These are phyloP conservation scores for Cataglyphis rosenhaueri DNA, from an alignment of 2,888 invertebrate genomes.

Conservation along the genomic window DNA sequence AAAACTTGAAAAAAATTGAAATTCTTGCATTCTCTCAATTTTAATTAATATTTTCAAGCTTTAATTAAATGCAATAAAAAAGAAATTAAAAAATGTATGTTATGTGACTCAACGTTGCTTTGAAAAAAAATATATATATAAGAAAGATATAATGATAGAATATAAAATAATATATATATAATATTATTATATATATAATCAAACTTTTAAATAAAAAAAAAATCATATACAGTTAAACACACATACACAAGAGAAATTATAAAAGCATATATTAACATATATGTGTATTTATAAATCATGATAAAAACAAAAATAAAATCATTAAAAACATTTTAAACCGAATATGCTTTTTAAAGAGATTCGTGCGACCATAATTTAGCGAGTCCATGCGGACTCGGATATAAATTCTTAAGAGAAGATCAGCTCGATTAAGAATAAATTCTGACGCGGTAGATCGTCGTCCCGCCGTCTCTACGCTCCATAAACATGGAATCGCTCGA, in stretches of 20 bases:
- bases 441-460: conserved; percentile 1
- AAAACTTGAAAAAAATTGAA: not conserved
- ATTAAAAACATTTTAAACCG: not conserved
- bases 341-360: not conserved
- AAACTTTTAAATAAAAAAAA: not conserved
- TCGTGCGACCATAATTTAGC: conserved; percentile 15
- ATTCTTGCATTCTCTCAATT: not conserved
- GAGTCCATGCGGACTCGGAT: conserved; percentile 4
- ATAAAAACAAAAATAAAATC: not conserved
- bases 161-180: not conserved
- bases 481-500: conserved; percentile 52
- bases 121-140: not conserved
- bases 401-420: conserved; percentile 44
- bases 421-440: conserved; percentile 48
- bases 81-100: not conserved
- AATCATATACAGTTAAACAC: not conserved
- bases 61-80: not conserved
- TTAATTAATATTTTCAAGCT: not conserved
- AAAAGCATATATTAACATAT: not conserved
- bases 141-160: not conserved
- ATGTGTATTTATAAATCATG: not conserved
- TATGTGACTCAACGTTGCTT: not conserved
- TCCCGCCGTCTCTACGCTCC: not conserved
- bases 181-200: not conserved
- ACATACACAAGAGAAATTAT: not conserved